phyloP scores from a whole-genome alignment of 1,140 invertebrate species.

The Dendroctonus ponderosae region DNA sequence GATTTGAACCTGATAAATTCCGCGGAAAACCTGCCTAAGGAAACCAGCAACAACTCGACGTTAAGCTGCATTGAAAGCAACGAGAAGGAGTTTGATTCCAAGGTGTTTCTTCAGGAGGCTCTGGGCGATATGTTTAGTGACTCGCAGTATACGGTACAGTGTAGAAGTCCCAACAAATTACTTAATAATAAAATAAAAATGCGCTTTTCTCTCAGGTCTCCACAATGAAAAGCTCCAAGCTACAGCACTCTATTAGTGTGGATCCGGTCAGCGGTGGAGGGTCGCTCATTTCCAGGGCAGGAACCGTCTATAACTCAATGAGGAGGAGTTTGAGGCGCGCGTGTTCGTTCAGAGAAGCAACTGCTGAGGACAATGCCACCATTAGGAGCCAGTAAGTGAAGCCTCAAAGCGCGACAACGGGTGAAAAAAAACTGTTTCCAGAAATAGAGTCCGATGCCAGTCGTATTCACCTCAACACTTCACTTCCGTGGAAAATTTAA shows the following conservation, averaged over 20 bases:
- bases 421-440: slow-evolving; percentile 2
- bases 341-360: slow-evolving; percentile 22
- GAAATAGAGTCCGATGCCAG: slow-evolving; percentile 14
- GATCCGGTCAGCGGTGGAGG: slow-evolving; percentile 34
- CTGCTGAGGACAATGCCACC: neutral
- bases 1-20: slow-evolving; percentile 23
- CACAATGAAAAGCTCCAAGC: neutral
- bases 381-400: neutral
- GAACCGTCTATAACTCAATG: slow-evolving; percentile 27
- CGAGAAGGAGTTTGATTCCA: slow-evolving; percentile 20
- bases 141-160: slow-evolving; percentile 6
- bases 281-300: slow-evolving; percentile 35
- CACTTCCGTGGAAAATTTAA: slow-evolving; percentile 40
- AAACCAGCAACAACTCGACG: neutral
- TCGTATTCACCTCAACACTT: slow-evolving; percentile 10
- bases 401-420: neutral
- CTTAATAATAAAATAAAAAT: too few species aligned
- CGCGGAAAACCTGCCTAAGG: slow-evolving; percentile 27
- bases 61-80: too few species aligned
- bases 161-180: too few species aligned
- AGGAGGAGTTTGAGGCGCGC: slow-evolving; percentile 28
- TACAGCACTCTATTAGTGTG: slow-evolving; percentile 19
- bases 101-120: slow-evolving; percentile 27
- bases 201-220: neutral
- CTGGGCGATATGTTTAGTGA: slow-evolving; percentile 23